Evolutionary conservation across 2,888 invertebrate genomes (phyloP).

Genomic region (Pteria penguin): DNA sequence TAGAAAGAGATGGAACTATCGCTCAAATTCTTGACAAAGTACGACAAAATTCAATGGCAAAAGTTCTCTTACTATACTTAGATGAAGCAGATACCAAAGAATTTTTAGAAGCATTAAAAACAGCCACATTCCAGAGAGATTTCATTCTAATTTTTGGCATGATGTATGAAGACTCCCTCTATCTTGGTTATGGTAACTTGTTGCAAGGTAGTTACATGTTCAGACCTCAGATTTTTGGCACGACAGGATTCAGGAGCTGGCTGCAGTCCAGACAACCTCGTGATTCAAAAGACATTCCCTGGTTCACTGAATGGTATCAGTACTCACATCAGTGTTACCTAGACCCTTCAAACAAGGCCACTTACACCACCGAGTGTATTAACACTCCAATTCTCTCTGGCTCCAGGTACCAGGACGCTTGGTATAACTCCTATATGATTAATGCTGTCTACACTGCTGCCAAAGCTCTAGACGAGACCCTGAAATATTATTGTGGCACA

Average conservation of each 20-base stretch:
- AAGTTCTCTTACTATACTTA: conserved; percentile 61
- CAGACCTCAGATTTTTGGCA: conserved; percentile 41
- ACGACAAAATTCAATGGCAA: conserved; percentile 55
- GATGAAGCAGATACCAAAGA: conserved; percentile 38
- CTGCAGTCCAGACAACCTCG: conserved; percentile 46
- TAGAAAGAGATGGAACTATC: conserved; percentile 35
- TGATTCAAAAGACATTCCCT: conserved; percentile 53
- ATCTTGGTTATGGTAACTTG: background rate
- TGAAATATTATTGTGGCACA: conserved; percentile 66
- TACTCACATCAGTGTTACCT: conserved; percentile 67
- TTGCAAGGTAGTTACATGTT: conserved; percentile 62
- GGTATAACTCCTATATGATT: conserved; percentile 60
- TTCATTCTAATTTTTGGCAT: conserved; percentile 67
- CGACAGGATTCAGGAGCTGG: conserved; percentile 56
- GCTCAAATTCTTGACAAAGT: conserved; percentile 53
- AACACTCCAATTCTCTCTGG: conserved; percentile 43
- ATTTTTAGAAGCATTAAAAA: conserved; percentile 55
- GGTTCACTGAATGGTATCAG: conserved; percentile 71
- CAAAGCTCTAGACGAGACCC: conserved; percentile 72
- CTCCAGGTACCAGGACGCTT: conserved; percentile 42
- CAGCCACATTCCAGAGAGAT: conserved; percentile 36
- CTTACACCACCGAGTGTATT: conserved; percentile 52
- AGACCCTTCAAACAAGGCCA: conserved; percentile 51
- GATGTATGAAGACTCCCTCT: conserved; percentile 53
- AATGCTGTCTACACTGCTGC: conserved; percentile 75